Base-by-base conservation (phyloP, 2,113 vertebrate species). In the Amblyornis subalaris region DNA sequence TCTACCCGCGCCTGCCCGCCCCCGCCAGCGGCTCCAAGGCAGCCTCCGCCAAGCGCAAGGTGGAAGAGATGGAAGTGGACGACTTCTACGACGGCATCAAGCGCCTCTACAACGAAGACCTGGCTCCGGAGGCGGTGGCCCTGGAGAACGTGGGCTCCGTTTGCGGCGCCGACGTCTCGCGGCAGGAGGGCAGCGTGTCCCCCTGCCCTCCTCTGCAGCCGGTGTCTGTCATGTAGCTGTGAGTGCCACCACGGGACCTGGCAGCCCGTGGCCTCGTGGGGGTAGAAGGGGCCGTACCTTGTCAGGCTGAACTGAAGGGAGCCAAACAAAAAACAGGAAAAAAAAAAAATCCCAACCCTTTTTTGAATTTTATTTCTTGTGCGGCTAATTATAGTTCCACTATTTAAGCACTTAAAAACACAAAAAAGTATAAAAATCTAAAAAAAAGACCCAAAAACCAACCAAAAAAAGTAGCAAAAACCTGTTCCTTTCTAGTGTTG, bases 71-170 rank as follows among this genome's bases (percentile, higher is more conserved):
- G 99, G 99, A 99, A 96, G 98, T 99, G 95, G 99, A 99, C 1
- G 99, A 99, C 94, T 99, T 99, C 98, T 99, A 98, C 5, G 99
- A 99, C 0, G 99, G 98, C 29, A 99, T 99, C 98, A 99, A 99
- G 84, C 98, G 99, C 47, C 99, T 99, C 55, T 99, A 99, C 98
- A 99, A 99, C 2, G 99, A 99, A 95, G 99, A 99, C 11, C 36
- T 64, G 10, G 88, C 96, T 86, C 98, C 98, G 9, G 98, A 99
- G 92, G 98, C 94, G 42, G 96, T 58, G 89, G 71, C 89, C 47
- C 84, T 96, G 35, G 98, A 98, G 85, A 97, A 35, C 58, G n/a
- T 96, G 94, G 94, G 94, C 88, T 94, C 94, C 53, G 96, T 90
- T 35, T 98, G 98, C 71, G 92, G 97, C 58, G 91, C 98, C 64